Percentiles rank a stretch among this genome's conserved stretches.
phyloP scores from a whole-genome alignment of 2,113 vertebrate species.

The Nannobrachium achirus region DNA sequence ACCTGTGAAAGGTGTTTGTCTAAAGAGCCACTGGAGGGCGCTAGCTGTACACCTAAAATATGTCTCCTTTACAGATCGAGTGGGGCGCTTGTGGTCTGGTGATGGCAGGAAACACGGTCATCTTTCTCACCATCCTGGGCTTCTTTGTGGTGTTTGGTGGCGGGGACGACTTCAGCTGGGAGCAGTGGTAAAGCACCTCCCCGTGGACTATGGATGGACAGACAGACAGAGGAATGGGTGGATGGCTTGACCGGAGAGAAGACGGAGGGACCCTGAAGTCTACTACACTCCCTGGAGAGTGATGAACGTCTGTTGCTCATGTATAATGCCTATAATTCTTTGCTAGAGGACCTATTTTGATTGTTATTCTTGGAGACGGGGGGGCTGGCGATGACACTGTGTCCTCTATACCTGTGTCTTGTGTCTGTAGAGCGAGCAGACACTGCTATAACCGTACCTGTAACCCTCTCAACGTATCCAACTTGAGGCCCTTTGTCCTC shows the following conservation, averaged over 20 bases:
- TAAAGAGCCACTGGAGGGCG: no score
- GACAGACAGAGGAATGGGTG: slow-evolving; percentile 9
- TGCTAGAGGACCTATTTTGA: slow-evolving; percentile 31
- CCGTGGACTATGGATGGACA: slow-evolving; percentile 1
- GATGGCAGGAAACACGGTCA: slow-evolving; percentile 92
- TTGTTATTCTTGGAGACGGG: neutral
- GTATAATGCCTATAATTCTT: slow-evolving; percentile 36
- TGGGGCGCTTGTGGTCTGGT: slow-evolving; percentile 97
- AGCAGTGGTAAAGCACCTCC: slow-evolving; percentile 86
- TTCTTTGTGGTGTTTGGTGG: slow-evolving; percentile 95
- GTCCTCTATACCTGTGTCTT: slow-evolving; percentile 60
- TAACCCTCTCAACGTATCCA: slow-evolving; percentile 19
- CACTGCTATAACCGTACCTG: slow-evolving; percentile 22
- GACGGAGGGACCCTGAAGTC: slow-evolving; percentile 30
- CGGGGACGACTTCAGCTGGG: slow-evolving; percentile 96
- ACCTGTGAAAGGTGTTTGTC: no score
- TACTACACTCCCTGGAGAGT: slow-evolving; percentile 20
- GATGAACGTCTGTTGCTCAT: slow-evolving; percentile 7
- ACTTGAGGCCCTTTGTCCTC: neutral
- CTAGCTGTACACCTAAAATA: neutral
- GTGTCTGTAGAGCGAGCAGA: slow-evolving; percentile 33
- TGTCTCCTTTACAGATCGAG: slow-evolving; percentile 83
- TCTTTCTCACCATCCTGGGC: slow-evolving; percentile 94
- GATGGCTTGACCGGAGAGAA: slow-evolving; percentile 11
- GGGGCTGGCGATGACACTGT: slow-evolving; percentile 16